These are phyloP conservation scores for Zosterops hypoxanthus DNA, from an alignment of 2,113 vertebrate genomes.

Conservation along the genomic window DNA sequence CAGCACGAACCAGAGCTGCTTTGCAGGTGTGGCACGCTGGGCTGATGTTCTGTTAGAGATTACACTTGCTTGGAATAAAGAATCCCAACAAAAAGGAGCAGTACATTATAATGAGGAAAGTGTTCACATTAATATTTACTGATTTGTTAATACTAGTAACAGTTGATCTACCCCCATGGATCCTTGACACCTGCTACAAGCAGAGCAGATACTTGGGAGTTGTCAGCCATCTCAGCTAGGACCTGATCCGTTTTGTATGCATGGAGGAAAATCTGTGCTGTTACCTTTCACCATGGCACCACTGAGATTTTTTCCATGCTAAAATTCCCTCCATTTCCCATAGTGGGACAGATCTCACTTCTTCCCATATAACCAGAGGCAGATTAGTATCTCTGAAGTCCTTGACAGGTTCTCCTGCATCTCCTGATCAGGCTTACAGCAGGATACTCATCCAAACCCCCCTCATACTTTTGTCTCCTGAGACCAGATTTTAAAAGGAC, in stretches of 20 bases:
- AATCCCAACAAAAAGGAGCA: neutral
- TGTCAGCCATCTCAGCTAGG: neutral
- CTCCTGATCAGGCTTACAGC: neutral
- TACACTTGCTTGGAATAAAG: neutral
- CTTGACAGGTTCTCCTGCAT: neutral
- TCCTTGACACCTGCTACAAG: neutral
- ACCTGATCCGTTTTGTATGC: neutral
- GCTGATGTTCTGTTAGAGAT: neutral
- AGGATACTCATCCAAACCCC: neutral
- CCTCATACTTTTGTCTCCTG: neutral
- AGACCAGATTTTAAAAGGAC: neutral
- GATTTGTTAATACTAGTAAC: neutral
- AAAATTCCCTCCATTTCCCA: accelerated
- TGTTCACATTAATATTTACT: neutral
- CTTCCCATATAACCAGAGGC: neutral
- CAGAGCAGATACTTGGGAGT: neutral
- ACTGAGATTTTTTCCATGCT: neutral
- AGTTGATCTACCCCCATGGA: neutral
- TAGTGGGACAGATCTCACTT: neutral
- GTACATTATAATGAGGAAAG: neutral
- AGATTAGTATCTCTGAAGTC: neutral
- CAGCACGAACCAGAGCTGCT: neutral
- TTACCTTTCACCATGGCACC: neutral
- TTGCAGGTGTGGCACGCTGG: accelerated
- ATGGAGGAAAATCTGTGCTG: neutral